Percentiles rank a stretch among this genome's conserved stretches.
phyloP scores from a whole-genome alignment of 2,113 vertebrate genomes.

The Neotoma lepida region DNA sequence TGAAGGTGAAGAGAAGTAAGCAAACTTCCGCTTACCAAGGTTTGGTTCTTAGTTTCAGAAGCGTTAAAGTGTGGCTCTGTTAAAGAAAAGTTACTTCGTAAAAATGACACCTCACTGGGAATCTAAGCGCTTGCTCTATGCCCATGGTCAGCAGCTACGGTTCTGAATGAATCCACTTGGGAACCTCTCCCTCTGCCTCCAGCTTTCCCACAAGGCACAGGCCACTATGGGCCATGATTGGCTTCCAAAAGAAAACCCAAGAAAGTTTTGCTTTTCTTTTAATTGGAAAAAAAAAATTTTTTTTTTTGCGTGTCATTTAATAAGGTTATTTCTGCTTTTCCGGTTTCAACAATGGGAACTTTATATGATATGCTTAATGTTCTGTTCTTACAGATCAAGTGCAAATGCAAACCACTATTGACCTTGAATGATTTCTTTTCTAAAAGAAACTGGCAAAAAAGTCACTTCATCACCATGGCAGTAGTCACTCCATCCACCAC shows the following conservation, averaged over 20 bases:
- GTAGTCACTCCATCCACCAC: not conserved
- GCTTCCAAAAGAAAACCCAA: constrained; percentile 4
- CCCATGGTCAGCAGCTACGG: not conserved
- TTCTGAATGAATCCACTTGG: not conserved
- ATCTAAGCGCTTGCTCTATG: not conserved
- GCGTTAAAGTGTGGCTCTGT: constrained; percentile 75
- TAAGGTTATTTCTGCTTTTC: not conserved
- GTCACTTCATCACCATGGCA: constrained; percentile 59
- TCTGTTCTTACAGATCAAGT: not conserved
- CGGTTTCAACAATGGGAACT: not conserved
- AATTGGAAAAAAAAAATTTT: not conserved
- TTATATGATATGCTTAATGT: not conserved
- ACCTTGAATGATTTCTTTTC: not conserved
- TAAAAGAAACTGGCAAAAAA: constrained; percentile 61
- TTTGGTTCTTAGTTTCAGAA: constrained; percentile 72
- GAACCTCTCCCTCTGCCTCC: constrained; percentile 31
- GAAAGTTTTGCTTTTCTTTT: constrained; percentile 10
- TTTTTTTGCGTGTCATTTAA: not conserved
- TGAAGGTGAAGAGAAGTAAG: constrained; percentile 63
- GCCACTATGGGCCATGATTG: not conserved
- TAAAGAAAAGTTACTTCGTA: constrained; percentile 76
- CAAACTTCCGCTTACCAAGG: constrained; percentile 61
- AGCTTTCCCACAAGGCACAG: constrained; percentile 31
- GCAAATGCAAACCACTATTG: not conserved
- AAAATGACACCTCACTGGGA: constrained; percentile 42